Percentiles rank a stretch among this genome's conserved stretches.
These are phyloP conservation scores for Hycleus cichorii DNA, from an alignment of 1,140 invertebrate genomes.

Conservation along the genomic window DNA sequence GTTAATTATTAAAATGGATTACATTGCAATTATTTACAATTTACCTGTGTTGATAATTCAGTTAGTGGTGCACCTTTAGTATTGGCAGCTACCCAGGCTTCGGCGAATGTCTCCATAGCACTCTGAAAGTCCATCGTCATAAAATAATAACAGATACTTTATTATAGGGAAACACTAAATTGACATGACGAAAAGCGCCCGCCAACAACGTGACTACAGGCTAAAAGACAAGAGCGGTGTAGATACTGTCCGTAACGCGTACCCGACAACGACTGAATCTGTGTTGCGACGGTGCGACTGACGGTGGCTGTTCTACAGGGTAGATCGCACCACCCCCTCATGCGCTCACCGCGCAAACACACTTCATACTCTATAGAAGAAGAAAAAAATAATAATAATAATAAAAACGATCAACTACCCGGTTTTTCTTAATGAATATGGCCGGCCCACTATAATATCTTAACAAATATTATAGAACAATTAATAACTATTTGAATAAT, in stretches of 20 bases:
- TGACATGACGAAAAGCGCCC: slow-evolving; percentile 17
- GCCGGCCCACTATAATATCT: slow-evolving; percentile 26
- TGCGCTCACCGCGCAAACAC: slow-evolving; percentile 28
- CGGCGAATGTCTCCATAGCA: slow-evolving; percentile 94
- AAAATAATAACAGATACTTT: not conserved
- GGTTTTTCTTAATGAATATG: slow-evolving; percentile 36
- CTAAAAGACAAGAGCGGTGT: slow-evolving; percentile 12
- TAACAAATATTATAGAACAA: too few relatives aligned
- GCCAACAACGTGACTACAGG: slow-evolving; percentile 31
- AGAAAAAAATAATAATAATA: not conserved
- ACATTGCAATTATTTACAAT: too few relatives aligned
- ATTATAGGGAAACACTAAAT: slow-evolving; percentile 7
- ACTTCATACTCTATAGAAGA: slow-evolving; percentile 18
- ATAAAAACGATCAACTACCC: slow-evolving; percentile 31
- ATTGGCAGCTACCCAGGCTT: slow-evolving; percentile 92
- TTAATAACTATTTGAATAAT: too few relatives aligned
- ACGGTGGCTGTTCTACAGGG: slow-evolving; percentile 12
- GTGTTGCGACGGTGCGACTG: not conserved
- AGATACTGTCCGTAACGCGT: slow-evolving; percentile 15
- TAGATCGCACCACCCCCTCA: slow-evolving; percentile 29
- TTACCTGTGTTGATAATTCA: slow-evolving; percentile 53
- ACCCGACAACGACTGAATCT: slow-evolving; percentile 22
- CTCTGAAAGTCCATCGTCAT: slow-evolving; percentile 87
- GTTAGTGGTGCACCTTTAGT: slow-evolving; percentile 55
- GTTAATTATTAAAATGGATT: too few relatives aligned